These are phyloP conservation scores for Sycon ciliatum DNA, from an alignment of 37 sponge, comb jelly and placozoan genomes.

Conservation along the genomic window DNA sequence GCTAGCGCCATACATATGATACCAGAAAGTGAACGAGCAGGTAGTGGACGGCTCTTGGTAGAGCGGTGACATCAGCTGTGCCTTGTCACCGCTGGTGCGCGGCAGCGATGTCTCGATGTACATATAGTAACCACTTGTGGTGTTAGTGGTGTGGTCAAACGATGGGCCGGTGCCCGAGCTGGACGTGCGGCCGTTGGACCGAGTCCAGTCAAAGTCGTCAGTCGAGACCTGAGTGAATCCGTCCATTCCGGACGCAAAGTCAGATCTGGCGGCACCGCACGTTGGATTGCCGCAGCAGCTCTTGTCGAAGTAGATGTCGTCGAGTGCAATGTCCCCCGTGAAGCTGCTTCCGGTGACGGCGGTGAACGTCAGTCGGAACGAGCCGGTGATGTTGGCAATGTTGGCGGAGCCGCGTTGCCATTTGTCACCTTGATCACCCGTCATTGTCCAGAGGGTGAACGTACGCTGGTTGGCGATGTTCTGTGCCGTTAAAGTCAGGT, in stretches of 20 bases:
- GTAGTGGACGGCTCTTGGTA: slow-evolving; percentile 16
- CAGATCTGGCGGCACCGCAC: too few species aligned
- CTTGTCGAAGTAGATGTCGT: slow-evolving; percentile 20
- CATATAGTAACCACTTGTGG: slow-evolving; percentile 26
- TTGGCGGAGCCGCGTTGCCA: slow-evolving; percentile 13
- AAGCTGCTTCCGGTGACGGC: slow-evolving; percentile 16
- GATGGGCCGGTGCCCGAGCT: slow-evolving; percentile 10
- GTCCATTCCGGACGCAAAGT: slow-evolving; percentile 32
- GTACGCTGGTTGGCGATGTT: too few species aligned
- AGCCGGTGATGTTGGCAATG: slow-evolving; percentile 13
- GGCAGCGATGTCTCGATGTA: slow-evolving; percentile 40
- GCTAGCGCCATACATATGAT: slow-evolving; percentile 30
- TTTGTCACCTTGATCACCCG: slow-evolving; percentile 19
- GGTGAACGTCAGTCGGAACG: slow-evolving; percentile 19
- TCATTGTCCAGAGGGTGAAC: too few species aligned
- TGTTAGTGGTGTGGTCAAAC: slow-evolving; percentile 1
- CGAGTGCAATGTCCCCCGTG: slow-evolving; percentile 20
- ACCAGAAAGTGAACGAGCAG: slow-evolving; percentile 32
- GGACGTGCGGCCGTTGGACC: slow-evolving; percentile 6
- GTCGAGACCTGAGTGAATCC: slow-evolving; percentile 17
- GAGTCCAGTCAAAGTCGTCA: slow-evolving; percentile 31
- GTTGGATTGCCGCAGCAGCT: too few species aligned
- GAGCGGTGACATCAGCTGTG: slow-evolving; percentile 26
- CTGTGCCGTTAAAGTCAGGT: slow-evolving; percentile 5
- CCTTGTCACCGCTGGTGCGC: slow-evolving; percentile 18